phyloP scores from a whole-genome alignment of 2,888 invertebrate species.

The Apodemia mormo region DNA sequence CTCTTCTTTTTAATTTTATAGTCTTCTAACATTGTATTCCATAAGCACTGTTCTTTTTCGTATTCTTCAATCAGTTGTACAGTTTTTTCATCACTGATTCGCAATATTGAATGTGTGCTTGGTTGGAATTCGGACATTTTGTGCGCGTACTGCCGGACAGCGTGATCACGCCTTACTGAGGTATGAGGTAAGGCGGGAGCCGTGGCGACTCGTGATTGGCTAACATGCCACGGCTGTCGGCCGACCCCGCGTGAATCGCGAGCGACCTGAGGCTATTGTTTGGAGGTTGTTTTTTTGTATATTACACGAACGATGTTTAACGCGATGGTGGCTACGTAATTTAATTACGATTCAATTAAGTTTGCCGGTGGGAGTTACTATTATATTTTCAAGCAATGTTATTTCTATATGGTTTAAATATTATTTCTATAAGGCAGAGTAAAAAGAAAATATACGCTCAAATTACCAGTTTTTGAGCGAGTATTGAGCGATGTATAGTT shows the following conservation, averaged over 20 bases:
- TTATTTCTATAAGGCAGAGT: too few relatives aligned
- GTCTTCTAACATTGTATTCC: constrained; percentile 47
- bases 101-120: background rate
- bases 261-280: background rate
- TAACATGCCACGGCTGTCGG: background rate
- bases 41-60: constrained; percentile 49
- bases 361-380: too few relatives aligned
- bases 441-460: too few relatives aligned
- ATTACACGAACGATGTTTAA: too few relatives aligned
- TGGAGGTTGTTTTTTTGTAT: background rate
- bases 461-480: too few relatives aligned
- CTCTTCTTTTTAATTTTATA: constrained; percentile 47
- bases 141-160: constrained; percentile 34
- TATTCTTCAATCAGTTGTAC: constrained; percentile 50
- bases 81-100: constrained; percentile 37
- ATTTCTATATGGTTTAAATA: too few relatives aligned
- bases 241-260: background rate
- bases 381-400: too few relatives aligned
- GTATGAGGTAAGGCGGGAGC: constrained; percentile 15
- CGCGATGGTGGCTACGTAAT: too few relatives aligned
- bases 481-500: too few relatives aligned
- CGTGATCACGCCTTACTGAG: constrained; percentile 48
- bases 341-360: too few relatives aligned
- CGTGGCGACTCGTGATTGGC: background rate
- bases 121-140: constrained; percentile 20